These are phyloP conservation scores for Notiomystis cincta DNA, from an alignment of 2,113 vertebrate species.

Conservation along the genomic window DNA sequence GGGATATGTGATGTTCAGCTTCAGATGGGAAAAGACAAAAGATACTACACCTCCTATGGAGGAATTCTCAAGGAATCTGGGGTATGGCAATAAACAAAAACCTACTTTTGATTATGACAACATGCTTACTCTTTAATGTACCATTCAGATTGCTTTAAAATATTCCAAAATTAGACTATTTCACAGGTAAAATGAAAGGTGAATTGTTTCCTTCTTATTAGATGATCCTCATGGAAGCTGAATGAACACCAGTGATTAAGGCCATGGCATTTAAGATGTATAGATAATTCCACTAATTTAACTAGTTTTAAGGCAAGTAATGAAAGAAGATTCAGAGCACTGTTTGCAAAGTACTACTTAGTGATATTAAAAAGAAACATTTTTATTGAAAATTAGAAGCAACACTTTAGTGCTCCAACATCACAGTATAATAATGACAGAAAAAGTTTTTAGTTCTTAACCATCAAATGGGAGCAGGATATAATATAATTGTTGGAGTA, in stretches of 20 bases:
- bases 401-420: background rate
- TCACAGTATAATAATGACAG: background rate
- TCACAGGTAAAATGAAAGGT: background rate
- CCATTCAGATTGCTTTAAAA: background rate
- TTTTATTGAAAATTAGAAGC: background rate
- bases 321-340: background rate
- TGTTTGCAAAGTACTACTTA: background rate
- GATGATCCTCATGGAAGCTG: background rate
- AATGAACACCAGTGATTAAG: background rate
- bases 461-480: background rate
- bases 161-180: background rate
- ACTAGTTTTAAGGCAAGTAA: background rate
- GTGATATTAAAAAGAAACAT: background rate
- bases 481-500: background rate
- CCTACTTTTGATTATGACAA: background rate
- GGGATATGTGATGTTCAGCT: background rate
- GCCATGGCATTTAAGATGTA: background rate
- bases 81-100: background rate
- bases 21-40: background rate
- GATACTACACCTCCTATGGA: background rate
- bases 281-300: background rate
- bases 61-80: background rate
- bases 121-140: background rate
- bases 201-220: background rate
- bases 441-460: background rate